Evolutionary conservation across 1,140 invertebrate species (phyloP).

Genomic region (Bombus breviceps): DNA sequence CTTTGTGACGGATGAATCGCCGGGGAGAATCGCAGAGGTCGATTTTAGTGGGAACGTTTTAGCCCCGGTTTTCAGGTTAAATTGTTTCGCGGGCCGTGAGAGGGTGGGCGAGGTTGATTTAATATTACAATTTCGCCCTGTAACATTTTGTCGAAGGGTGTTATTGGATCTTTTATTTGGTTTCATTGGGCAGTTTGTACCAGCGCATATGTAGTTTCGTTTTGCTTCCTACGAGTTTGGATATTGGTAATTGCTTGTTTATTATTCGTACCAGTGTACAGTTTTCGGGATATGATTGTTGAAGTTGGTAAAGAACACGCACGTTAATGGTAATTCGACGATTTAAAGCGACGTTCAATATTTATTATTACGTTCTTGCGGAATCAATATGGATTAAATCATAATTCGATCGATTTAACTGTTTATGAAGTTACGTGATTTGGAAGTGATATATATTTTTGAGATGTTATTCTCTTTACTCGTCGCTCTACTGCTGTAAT

Average conservation of each 20-base stretch:
- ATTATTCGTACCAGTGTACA: not conserved
- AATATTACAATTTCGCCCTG: not conserved
- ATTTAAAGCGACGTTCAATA: no score
- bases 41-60: constrained; percentile 8
- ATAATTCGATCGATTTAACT: not conserved
- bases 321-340: not conserved
- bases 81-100: not conserved
- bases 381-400: no score
- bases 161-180: not conserved
- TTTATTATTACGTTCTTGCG: no score
- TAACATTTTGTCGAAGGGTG: not conserved
- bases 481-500: not conserved
- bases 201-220: not conserved
- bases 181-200: not conserved
- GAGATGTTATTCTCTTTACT: not conserved
- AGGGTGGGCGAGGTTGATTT: not conserved
- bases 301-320: not conserved
- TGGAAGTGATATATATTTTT: not conserved
- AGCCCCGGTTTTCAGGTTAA: not conserved
- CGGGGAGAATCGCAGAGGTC: not conserved
- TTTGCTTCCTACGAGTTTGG: not conserved
- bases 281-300: no score
- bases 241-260: not conserved
- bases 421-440: not conserved
- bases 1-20: constrained; percentile 15